Evolutionary conservation across 2,797 vertebrate genomes (phyloP), one percentile per base, ranked within the genome.

Genomic region (Malacoctenus gilli): DNA sequence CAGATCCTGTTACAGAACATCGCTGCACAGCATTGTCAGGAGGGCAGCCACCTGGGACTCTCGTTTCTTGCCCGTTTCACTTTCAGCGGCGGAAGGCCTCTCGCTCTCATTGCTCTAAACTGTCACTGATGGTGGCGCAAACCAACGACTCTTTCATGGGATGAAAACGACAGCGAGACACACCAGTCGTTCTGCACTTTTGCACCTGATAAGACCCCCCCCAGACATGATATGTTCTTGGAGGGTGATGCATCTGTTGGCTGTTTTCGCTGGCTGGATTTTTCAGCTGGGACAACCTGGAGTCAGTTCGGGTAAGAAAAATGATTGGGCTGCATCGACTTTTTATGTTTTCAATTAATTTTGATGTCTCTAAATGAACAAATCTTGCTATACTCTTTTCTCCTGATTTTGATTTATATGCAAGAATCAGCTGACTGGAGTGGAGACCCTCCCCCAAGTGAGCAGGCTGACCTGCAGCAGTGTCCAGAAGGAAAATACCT

Each of bases 401-500:
- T n/a, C n/a, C n/a, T n/a, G n/a, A n/a, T n/a, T n/a, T n/a, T n/a
- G n/a, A n/a, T n/a, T 5, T 39, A 22, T 41, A 41, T 63, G 2
- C 18, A 16, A 85, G 85, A 77, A 49, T 62, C 32, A 8, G 25
- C 35, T 69, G 83, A 86, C 51, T 80, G 76, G 10, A 85, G 75
- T 47, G 74, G 59, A 54, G 76, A 82, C 12, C 20, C 65, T 10
- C 31, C 37, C 7, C 2, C 55, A 14, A 19, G 4, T 41, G 54
- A 70, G 8, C 82, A 70, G 79, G 47, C 52, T 8, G 10, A 63
- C 9, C 20, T 69, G 66, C 25, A 46, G 88, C 38, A 37, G 61
- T 96, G 95, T 85, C 86, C 72, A 3, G 72, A 73, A 56, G 93
- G 94, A 39, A 84, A 78, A 37, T 93, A 92, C 72, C 89, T 91